Base-by-base conservation (phyloP, 2,797 vertebrate genomes). In the Sphaeramia orbicularis region DNA sequence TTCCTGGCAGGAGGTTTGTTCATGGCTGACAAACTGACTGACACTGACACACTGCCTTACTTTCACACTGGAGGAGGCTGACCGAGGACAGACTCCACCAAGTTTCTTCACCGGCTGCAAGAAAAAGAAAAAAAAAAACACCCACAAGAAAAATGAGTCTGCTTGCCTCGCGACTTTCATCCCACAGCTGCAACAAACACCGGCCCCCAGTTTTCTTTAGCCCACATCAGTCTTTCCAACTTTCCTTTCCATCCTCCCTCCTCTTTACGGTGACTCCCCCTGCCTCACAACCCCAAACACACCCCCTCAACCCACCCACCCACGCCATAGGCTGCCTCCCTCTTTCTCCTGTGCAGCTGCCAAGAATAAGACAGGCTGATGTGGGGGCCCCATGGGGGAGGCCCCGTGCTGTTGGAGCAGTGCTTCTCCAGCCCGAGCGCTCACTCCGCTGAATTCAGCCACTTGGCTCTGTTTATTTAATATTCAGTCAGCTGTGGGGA, bases 401-500 rank as follows among this genome's bases (percentile, higher is more conserved):
- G 78, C 61, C 62, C 55, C 6, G 76, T 41, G 14, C 75, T 69
- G 74, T 81, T 69, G 79, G 63, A 82, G 80, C 40, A 76, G 72
- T 64, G 83, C 83, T 86, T 43, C 90, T 90, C 74, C 75, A 74
- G 89, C 72, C 89, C 45, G 77, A 89, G 74, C 77, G 61, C 86
- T 91, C 85, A 80, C 86, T 87, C 81, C 32, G 61, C 87, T 89
- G 85, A 88, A 80, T 90, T 85, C 89, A 89, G 89, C 87, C 92
- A 93, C 92, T 93, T 92, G 91, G 86, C 87, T 94, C 60, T 94
- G 94, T 95, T 95, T 95, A 92, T 94, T 94, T 95, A 93, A 94
- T 94, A 94, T 91, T 88, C 92, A 94, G 92, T 94, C 92, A 95
- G 93, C 94, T 94, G 93, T 94, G 93, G 92, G 92, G 92, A 94